Base-by-base conservation (phyloP, 2,113 vertebrate genomes). In the Leptodactylus fuscus region DNA sequence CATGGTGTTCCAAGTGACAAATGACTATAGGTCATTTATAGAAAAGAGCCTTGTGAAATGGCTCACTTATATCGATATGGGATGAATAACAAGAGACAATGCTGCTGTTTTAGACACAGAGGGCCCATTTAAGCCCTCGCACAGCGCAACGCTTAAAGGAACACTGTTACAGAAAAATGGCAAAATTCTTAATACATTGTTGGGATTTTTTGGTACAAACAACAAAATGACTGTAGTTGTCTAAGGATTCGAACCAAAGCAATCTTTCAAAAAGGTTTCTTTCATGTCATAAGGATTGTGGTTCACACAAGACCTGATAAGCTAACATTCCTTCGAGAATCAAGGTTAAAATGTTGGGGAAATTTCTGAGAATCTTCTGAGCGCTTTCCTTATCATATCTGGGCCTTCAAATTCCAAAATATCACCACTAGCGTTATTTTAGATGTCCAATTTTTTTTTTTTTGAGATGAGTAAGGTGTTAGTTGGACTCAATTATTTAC, bases 21-120 rank as follows among this genome's bases (percentile, higher is more conserved):
- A 55, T 60, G 53, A 46, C 34, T 22, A 75, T 36, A n/a, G 67
- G 34, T 41, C 49, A 73, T 27, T 46, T 60, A 32, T 74, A 38
- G 81, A 71, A 74, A 18, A 53, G 24, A 58, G 51, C 65, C 16
- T 22, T 24, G 44, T 60, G 24, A 58, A 74, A 74, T 83, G 48
- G 48, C n/a, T 58, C 51, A 38, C 75, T 44, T 32, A 60, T 73
- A 60, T 24, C 22, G 4, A 53, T 60, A 62, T 7, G 5, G n/a
- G 24, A 60, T 58, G 53, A 60, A 6, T 36, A 38, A 24, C 44
- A 75, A 75, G 9, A 15, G 44, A 48, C 36, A 27, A 27, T 7
- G 16, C 1, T 62, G 34, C 36, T 24, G 53, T 13, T 60, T 12
- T 15, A 27, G 53, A 60, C 36, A 34, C 36, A 62, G n/a, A 38